Percentiles rank a stretch among this genome's conserved stretches.
These are phyloP conservation scores for Lypha dubia DNA, from an alignment of 2,888 invertebrate genomes.

Conservation along the genomic window DNA sequence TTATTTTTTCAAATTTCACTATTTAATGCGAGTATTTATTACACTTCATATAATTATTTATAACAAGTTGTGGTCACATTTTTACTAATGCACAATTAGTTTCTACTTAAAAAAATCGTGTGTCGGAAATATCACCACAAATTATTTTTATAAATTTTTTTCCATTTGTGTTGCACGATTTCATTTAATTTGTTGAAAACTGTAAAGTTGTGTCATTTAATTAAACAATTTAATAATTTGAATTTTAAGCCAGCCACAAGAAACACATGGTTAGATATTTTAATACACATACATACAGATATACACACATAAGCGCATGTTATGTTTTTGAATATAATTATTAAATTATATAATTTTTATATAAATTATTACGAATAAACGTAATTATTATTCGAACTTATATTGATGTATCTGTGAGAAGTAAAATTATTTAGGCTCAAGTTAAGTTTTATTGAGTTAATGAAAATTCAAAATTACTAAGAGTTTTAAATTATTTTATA, in stretches of 20 bases:
- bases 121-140: constrained; percentile 14
- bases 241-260: constrained; percentile 14
- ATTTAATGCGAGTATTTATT: constrained; percentile 9
- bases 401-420: too few relatives aligned
- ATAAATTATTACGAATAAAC: too few relatives aligned
- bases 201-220: constrained; percentile 24
- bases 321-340: too few relatives aligned
- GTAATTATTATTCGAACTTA: too few relatives aligned
- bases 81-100: constrained; percentile 32
- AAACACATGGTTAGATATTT: neutral
- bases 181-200: constrained; percentile 32
- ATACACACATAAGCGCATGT: too few relatives aligned
- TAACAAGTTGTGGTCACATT: constrained; percentile 37
- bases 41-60: constrained; percentile 31
- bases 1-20: constrained; percentile 14
- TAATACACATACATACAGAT: neutral
- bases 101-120: constrained; percentile 1
- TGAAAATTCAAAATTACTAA: too few relatives aligned
- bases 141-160: constrained; percentile 18
- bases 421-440: too few relatives aligned
- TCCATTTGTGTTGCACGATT: constrained; percentile 39
- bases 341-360: too few relatives aligned
- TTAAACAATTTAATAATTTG: constrained; percentile 11
- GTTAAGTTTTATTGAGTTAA: too few relatives aligned
- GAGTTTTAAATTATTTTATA: too few relatives aligned